Evolutionary conservation across 2,888 invertebrate species (phyloP).

Genomic region (Dynastes hyllus): DNA sequence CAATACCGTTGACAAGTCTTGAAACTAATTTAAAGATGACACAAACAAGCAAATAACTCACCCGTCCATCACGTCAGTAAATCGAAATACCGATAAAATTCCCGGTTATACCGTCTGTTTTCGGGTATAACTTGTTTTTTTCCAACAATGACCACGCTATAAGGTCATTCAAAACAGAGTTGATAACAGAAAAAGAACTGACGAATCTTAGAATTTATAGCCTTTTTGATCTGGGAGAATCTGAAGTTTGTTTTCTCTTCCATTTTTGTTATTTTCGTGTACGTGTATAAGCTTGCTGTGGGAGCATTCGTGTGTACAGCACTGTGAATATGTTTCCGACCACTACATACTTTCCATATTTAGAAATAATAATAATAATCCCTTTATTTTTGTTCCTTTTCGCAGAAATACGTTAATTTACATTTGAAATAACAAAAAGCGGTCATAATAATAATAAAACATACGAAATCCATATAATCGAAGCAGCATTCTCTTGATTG

Average conservation of each 20-base stretch:
- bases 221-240: conserved; percentile 49
- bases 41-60: conserved; percentile 46
- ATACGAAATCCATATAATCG: too few relatives aligned
- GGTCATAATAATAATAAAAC: too few relatives aligned
- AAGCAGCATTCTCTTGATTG: too few relatives aligned
- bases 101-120: conserved; percentile 27
- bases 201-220: conserved; percentile 52
- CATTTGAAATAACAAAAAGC: too few relatives aligned
- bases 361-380: too few relatives aligned
- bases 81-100: conserved; percentile 38
- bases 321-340: too few relatives aligned
- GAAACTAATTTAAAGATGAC: conserved; percentile 43
- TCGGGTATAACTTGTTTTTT: conserved; percentile 40
- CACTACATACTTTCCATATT: too few relatives aligned
- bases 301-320: too few relatives aligned
- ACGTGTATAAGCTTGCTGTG: not conserved
- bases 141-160: conserved; percentile 29
- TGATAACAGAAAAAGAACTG: conserved; percentile 49
- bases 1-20: conserved; percentile 31
- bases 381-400: too few relatives aligned
- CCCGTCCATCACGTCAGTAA: conserved; percentile 41
- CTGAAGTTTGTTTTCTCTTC: conserved; percentile 38
- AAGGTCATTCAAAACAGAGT: conserved; percentile 42
- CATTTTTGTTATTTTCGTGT: conserved; percentile 31
- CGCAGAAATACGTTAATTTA: too few relatives aligned